Evolutionary conservation across 2,888 invertebrate species (phyloP).

Genomic region (Candidula unifasciata): DNA sequence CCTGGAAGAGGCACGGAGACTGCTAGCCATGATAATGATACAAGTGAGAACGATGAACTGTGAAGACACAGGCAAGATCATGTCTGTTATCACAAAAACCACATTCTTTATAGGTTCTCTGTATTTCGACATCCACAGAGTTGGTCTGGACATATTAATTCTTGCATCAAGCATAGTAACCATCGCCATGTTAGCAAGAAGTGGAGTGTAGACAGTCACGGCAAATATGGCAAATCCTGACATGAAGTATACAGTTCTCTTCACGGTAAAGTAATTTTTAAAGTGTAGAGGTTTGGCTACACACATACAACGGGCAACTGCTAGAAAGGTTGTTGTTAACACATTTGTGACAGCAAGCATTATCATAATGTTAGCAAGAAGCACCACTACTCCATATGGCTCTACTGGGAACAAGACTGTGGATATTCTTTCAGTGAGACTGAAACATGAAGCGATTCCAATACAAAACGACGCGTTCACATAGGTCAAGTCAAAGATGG

Average conservation of each 20-base stretch:
- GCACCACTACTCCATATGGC: neutral
- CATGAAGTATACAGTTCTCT: neutral
- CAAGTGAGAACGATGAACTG: neutral
- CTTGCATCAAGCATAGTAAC: neutral
- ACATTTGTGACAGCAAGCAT: neutral
- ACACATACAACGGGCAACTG: too few relatives aligned
- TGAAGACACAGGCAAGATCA: neutral
- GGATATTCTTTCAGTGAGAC: neutral
- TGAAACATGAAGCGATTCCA: neutral
- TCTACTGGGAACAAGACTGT: neutral
- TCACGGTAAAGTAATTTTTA: neutral
- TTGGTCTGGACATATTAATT: neutral
- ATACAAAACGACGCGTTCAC: neutral
- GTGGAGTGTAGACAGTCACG: neutral
- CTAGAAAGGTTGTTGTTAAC: constrained; percentile 26
- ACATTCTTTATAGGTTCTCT: neutral
- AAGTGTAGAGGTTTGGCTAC: too few relatives aligned
- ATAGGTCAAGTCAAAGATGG: neutral
- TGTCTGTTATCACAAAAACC: neutral
- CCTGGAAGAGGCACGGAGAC: constrained; percentile 8
- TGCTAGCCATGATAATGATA: neutral
- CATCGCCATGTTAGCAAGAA: neutral
- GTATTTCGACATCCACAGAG: neutral
- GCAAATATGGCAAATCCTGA: neutral
- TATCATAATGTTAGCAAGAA: neutral